Conservation (phyloP, 2,113 vertebrate genomes). For the Otus sunia region DNA sequence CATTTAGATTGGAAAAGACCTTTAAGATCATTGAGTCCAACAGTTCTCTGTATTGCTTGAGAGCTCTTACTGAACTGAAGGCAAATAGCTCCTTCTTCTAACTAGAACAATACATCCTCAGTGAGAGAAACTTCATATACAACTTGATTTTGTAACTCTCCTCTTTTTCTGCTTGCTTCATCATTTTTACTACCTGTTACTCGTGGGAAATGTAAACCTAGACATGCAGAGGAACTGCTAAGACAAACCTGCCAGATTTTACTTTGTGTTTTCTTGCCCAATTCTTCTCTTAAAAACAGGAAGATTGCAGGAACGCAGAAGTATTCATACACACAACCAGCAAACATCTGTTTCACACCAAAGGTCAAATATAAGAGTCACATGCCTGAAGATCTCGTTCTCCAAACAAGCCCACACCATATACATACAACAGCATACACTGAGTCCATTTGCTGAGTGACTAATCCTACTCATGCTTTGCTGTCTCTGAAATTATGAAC, state of each 20-base stretch:
- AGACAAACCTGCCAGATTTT: background rate
- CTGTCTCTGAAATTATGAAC: background rate
- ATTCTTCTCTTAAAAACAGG: background rate
- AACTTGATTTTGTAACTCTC: background rate
- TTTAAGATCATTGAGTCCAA: background rate
- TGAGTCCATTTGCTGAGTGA: rapidly evolving
- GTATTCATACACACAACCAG: background rate
- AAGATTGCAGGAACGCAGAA: background rate
- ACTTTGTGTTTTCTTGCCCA: background rate
- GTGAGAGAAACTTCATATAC: background rate
- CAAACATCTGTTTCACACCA: background rate
- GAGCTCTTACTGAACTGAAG: background rate
- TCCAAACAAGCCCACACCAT: background rate
- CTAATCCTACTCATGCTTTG: background rate
- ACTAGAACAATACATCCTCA: background rate
- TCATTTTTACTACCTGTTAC: background rate
- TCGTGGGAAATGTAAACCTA: background rate
- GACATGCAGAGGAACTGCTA: background rate
- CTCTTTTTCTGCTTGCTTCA: background rate
- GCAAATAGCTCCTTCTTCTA: background rate
- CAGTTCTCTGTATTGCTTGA: background rate
- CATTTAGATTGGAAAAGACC: background rate
- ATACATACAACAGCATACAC: rapidly evolving
- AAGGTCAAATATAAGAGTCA: background rate
- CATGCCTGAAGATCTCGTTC: background rate